phyloP scores from a whole-genome alignment of 2,888 invertebrate genomes.

The Leucophora obtusa region DNA sequence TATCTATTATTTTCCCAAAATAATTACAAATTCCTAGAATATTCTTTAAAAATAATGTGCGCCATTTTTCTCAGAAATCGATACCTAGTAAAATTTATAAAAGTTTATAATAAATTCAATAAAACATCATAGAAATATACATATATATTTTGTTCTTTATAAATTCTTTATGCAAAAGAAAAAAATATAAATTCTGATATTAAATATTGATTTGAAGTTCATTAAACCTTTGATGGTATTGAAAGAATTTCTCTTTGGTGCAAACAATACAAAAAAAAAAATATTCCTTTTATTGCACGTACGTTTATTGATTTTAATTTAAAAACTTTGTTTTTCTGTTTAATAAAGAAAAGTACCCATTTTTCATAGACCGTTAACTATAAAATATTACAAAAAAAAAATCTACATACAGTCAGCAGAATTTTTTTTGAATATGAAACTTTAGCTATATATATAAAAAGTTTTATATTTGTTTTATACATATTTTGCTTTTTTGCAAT shows the following conservation, averaged over 20 bases:
- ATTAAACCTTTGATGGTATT: constrained; percentile 35
- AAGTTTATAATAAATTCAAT: too few species aligned
- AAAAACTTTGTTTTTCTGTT: not conserved
- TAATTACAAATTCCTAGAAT: too few species aligned
- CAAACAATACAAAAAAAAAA: not conserved
- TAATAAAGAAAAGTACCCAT: constrained; percentile 1
- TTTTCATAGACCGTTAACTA: not conserved
- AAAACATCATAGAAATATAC: too few species aligned
- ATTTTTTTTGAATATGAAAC: not conserved
- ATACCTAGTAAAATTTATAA: too few species aligned
- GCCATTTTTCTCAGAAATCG: too few species aligned
- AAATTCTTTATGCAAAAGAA: too few species aligned
- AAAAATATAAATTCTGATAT: not conserved
- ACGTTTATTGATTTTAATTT: constrained; percentile 41
- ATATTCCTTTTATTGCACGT: constrained; percentile 33
- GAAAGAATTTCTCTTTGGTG: constrained; percentile 2
- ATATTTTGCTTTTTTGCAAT: not conserved
- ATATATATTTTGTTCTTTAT: too few species aligned
- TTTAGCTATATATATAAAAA: not conserved
- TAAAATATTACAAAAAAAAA: constrained; percentile 14
- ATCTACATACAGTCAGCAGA: constrained; percentile 6
- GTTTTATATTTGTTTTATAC: not conserved
- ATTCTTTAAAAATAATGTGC: too few species aligned
- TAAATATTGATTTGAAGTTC: constrained; percentile 32
- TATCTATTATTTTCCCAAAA: too few species aligned